Base-by-base conservation (phyloP, 35 echinoderm and acorn worm species). In the Ophiothrix spiculata region DNA sequence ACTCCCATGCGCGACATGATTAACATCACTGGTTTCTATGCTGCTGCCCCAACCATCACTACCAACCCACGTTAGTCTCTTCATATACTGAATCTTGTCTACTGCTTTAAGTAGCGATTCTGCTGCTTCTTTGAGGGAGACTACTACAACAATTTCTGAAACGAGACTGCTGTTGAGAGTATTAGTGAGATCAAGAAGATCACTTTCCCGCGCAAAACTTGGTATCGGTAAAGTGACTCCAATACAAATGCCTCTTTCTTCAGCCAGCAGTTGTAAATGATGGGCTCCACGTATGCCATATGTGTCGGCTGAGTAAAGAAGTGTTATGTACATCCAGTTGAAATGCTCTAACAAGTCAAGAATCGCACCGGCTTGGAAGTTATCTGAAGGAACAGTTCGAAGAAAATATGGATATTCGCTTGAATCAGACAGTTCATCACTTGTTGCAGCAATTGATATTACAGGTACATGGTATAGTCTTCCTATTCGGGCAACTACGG, bases 351-450 rank as follows among this genome's bases (percentile, higher is more conserved):
- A 40, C 12, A 93, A 63, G 11, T 88, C 86, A 14, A 81, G 31
- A 0, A 93, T 88, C 19, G 86, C 91, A 39, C 86, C 39, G 8
- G 86, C 75, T 45, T 93, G 91, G 10, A 88, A 74, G 1, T 88
- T 83, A 36, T 93, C 91, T 6, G 91, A 86, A n/a, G 91, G 42
- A 32, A 93, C 91, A 0, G 85, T 93, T 19, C 91, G 79, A 64
- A 88, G 36, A 45, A 93, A 93, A 46, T 84, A 88, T 0, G 91
- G 91, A 79, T 78, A 93, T 37, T 87, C 75, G 17, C 40, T 36
- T 17, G 79, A 79, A 31, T 93, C 83, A n/a, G 63, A 83, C 8
- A 93, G 69, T 42, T 93, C 91, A 29, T 93, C 81, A 39, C 85
- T 84, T 15, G 91, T 85, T n/a, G 91, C 87, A 33, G 80, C 39